Conservation (phyloP, 2,113 vertebrate species). For the Laticauda colubrina region DNA sequence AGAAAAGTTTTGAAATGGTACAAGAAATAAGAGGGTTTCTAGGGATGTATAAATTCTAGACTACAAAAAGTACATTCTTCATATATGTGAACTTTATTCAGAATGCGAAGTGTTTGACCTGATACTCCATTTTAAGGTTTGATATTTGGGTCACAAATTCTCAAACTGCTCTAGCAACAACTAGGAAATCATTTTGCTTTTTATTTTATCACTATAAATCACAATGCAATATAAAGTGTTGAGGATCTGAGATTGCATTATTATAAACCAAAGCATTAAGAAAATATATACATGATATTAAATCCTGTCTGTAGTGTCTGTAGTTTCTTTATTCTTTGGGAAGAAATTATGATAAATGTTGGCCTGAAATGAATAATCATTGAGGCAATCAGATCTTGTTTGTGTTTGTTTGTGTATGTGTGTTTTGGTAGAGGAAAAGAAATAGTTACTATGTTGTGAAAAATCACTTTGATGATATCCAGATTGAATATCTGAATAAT, state of each 20-base stretch:
- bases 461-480: not conserved
- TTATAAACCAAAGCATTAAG: conserved; percentile 19
- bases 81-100: not conserved
- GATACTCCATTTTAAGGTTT: conserved; percentile 1
- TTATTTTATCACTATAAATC: conserved; percentile 15
- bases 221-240: not conserved
- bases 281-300: not conserved
- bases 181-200: conserved; percentile 24
- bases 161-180: not conserved
- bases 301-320: not conserved
- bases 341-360: conserved; percentile 14
- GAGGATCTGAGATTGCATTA: conserved; percentile 17
- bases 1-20: not conserved
- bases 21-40: not conserved
- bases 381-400: not conserved
- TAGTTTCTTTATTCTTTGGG: conserved; percentile 15
- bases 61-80: not conserved
- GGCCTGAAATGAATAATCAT: not conserved
- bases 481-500: not conserved
- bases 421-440: not conserved
- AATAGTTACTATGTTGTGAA: not conserved
- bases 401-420: not conserved
- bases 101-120: not conserved
- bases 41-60: not conserved
- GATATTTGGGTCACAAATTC: not conserved